Base-by-base conservation (phyloP, 2,113 vertebrate genomes). In the Hyaena hyaena region DNA sequence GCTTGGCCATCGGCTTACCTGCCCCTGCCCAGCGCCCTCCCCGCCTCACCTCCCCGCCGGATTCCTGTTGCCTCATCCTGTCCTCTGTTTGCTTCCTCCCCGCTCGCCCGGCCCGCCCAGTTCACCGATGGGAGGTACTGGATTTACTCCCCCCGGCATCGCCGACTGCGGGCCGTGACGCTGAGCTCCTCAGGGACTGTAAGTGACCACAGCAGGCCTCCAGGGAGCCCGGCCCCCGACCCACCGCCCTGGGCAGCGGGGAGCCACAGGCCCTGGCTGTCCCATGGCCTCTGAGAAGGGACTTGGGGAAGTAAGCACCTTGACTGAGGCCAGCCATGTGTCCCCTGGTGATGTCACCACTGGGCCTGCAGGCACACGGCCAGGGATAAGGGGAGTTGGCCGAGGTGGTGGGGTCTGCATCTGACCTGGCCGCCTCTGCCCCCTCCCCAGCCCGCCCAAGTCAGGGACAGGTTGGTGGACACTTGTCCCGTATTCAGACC, bases 81-180 rank as follows among this genome's bases (percentile, higher is more conserved):
- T 94, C 96, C 88, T 98, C 97, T 98, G 96, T 96, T 97, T 98
- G 97, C 98, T 96, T 98, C 98, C 96, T 96, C 97, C 98, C 96
- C 95, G 84, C 98, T 95, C 66, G 91, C 88, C 92, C 96, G 84
- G 88, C 97, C 98, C 97, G 84, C 90, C 99, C 99, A 99, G 99
- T 99, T 99, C 98, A 99, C 99, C 80, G 99, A 99, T 97, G 99
- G 99, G 98, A 99, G 99, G 98, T 99, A 99, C 98, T 99, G 99
- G 99, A 99, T 99, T 99, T 99, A 99, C 97, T 99, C 99, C 97
- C 99, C 99, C 98, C 97, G 98, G 95, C 98, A 98, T 97, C 99
- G 98, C 98, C 99, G 98, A 98, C 98, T 98, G 98, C 98, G 96
- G 98, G 98, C 98, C 84, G 97, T 98, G 95, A 98, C 98, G 31